phyloP scores from a whole-genome alignment of 2,888 invertebrate genomes.

The Thumatha senex region DNA sequence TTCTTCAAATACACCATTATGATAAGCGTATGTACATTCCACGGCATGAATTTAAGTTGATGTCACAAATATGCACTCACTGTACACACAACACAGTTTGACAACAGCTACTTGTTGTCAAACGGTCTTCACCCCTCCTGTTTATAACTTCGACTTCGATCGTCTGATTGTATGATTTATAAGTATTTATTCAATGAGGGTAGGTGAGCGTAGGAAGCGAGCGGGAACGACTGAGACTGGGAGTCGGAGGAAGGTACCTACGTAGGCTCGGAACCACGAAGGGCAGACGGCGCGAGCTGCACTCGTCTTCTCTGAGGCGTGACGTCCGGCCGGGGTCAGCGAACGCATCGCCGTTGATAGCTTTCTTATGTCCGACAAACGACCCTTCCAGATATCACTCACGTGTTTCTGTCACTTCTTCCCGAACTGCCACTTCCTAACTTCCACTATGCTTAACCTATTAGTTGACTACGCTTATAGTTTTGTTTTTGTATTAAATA shows the following conservation, averaged over 20 bases:
- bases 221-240: conserved; percentile 18
- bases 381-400: conserved; percentile 73
- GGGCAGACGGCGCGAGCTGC: conserved; percentile 49
- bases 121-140: conserved; percentile 15
- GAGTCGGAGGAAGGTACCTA: conserved; percentile 17
- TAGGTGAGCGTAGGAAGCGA: conserved; percentile 25
- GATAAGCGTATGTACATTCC: conserved; percentile 1
- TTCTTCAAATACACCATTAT: background rate
- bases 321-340: conserved; percentile 78
- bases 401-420: conserved; percentile 51
- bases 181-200: conserved; percentile 41
- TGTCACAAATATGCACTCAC: conserved; percentile 15
- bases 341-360: conserved; percentile 70
- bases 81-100: conserved; percentile 8
- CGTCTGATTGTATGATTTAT: conserved; percentile 45
- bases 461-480: conserved; percentile 12
- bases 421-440: conserved; percentile 37
- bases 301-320: conserved; percentile 76
- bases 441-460: conserved; percentile 10
- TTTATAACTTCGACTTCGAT: conserved; percentile 18
- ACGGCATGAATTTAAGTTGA: background rate
- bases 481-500: background rate
- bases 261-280: conserved; percentile 27
- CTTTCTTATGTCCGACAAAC: conserved; percentile 72
- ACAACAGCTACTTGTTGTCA: too few species aligned